These are phyloP conservation scores for Styela plicata DNA, from an alignment of 23 tunicate species.

Conservation along the genomic window DNA sequence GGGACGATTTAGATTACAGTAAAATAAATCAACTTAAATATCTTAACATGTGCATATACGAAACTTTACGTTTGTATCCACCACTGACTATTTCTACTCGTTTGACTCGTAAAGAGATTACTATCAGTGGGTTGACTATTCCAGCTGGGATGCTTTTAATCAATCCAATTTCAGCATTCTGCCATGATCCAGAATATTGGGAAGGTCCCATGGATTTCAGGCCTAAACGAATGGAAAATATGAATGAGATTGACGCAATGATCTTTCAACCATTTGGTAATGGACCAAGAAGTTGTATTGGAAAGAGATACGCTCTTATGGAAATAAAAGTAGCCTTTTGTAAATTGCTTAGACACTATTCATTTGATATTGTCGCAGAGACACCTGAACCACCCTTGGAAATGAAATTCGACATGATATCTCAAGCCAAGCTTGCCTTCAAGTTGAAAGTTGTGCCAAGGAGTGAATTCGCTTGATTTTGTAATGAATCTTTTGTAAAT, in stretches of 20 bases:
- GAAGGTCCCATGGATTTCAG: background rate
- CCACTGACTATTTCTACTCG: background rate
- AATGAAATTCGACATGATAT: conserved; percentile 16
- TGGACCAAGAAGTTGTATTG: conserved; percentile 69
- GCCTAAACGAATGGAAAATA: conserved; percentile 48
- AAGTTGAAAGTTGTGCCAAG: conserved; percentile 32
- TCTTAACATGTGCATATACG: conserved; percentile 9
- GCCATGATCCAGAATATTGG: conserved; percentile 30
- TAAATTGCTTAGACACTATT: conserved; percentile 25
- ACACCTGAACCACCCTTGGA: conserved; percentile 30
- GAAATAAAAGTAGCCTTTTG: conserved; percentile 60
- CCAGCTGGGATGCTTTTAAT: conserved; percentile 26
- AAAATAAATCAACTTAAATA: background rate
- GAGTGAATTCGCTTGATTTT: too few relatives aligned
- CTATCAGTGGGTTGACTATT: conserved; percentile 40
- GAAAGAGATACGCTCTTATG: conserved; percentile 52
- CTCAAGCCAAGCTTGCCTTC: conserved; percentile 31
- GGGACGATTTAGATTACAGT: background rate
- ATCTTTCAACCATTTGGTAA: conserved; percentile 64
- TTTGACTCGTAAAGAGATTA: conserved; percentile 23
- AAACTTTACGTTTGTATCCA: background rate
- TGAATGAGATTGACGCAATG: conserved; percentile 57
- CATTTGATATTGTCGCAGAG: conserved; percentile 31
- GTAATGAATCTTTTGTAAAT: too few relatives aligned
- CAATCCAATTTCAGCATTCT: conserved; percentile 37